These are phyloP conservation scores for Drosophila picticornis DNA, from an alignment of 2,888 invertebrate genomes.

Conservation along the genomic window DNA sequence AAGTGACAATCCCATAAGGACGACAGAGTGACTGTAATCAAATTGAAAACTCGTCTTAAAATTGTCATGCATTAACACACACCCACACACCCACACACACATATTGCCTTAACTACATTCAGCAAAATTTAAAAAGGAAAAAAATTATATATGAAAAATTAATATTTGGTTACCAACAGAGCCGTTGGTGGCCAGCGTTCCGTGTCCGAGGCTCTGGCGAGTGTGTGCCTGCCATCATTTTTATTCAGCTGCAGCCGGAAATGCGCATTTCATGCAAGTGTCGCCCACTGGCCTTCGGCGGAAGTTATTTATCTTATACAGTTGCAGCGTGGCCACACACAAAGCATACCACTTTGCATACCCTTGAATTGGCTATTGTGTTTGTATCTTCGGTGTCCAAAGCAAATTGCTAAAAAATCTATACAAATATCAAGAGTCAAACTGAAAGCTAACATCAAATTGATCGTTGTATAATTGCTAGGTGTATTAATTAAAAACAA, in stretches of 20 bases:
- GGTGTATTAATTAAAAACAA: background rate
- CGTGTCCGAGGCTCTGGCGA: constrained; percentile 27
- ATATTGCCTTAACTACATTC: background rate
- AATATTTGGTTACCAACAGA: constrained; percentile 38
- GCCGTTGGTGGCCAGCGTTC: constrained; percentile 38
- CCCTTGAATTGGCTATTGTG: constrained; percentile 1
- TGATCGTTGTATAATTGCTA: background rate
- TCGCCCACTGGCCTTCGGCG: constrained; percentile 53
- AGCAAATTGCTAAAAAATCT: background rate
- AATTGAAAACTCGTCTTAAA: constrained; percentile 40
- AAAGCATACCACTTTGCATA: background rate
- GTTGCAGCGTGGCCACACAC: constrained; percentile 3
- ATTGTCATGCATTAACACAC: background rate
- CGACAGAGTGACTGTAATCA: constrained; percentile 27
- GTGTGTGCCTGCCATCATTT: constrained; percentile 53
- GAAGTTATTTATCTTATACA: constrained; percentile 68
- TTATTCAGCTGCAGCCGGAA: constrained; percentile 52
- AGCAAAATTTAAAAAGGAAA: background rate
- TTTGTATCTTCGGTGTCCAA: background rate
- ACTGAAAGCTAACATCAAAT: background rate
- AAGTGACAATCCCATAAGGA: constrained; percentile 11
- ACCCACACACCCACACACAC: background rate
- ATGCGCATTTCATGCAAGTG: constrained; percentile 65
- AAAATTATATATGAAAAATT: constrained; percentile 3
- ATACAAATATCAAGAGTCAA: background rate